Evolutionary conservation across 2,113 vertebrate species (phyloP), one percentile per base, ranked within the genome.

Genomic region (Nematolebias whitei): DNA sequence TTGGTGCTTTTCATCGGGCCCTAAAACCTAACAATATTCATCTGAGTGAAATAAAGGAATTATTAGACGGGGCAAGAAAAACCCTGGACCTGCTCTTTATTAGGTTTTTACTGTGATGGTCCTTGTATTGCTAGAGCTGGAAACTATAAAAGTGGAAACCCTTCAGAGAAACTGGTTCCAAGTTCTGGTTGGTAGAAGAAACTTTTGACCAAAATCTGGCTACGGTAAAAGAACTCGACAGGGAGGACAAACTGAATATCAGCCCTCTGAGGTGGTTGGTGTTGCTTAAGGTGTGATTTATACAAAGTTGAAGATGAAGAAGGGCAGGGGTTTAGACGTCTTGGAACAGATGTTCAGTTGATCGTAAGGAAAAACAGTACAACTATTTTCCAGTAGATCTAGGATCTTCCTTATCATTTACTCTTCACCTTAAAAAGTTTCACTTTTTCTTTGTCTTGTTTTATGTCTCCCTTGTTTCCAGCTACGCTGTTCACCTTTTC

Each of bases 351-450:
- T 71, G 61, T 85, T 72, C 15, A 49, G 67, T 57, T 43, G 59
- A 71, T 75, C 19, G 12, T 81, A 64, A 74, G 67, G 54, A 71
- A 71, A 63, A 77, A 63, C 19, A 60, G 61, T 71, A 80, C 53
- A 57, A 61, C 26, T 56, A 43, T 58, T 78, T 84, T 76, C 79
- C 65, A 55, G 69, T 85, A 84, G 80, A 82, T 79, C 68, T 76
- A 71, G 68, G 80, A 63, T 76, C 78, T 85, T 86, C 80, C 79
- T 85, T 71, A 59, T 71, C 54, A 74, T 88, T 85, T 85, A 78
- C 78, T 80, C 68, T 80, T 78, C 73, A 81, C 63, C 68, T 48
- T 71, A 56, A 60, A 74, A 54, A 51, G 52, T 49, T 19, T 75
- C 80, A 79, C 78, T 54, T 59, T 75, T 74, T 79, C 53, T 77